These are phyloP conservation scores for Silurus meridionalis DNA, from an alignment of 2,113 vertebrate species.

Conservation along the genomic window DNA sequence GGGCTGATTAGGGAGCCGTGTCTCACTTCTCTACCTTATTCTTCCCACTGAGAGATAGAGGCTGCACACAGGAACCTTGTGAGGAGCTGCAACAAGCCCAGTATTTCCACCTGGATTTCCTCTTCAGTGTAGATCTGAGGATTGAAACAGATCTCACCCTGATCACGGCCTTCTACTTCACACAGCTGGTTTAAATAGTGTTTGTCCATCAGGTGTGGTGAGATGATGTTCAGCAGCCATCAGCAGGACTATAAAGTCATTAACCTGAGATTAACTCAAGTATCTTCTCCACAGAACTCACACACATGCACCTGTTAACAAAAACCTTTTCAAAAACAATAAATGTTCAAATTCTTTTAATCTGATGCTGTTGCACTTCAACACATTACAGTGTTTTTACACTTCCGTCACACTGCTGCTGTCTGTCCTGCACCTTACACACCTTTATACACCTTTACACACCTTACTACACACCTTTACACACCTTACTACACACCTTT, in stretches of 20 bases:
- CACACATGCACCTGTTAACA: no score
- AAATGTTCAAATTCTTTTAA: no score
- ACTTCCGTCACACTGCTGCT: no score
- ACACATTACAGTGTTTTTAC: no score
- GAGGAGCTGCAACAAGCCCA: background rate
- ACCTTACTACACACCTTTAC: no score
- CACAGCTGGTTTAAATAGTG: background rate
- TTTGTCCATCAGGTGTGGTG: background rate
- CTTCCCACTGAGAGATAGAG: background rate
- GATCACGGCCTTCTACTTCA: background rate
- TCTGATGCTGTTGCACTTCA: no score
- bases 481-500: no score
- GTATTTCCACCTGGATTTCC: background rate
- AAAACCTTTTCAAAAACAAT: no score
- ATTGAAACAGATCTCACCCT: background rate
- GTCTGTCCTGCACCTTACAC: no score
- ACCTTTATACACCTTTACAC: no score
- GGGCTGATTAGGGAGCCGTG: background rate
- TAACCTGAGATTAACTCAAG: background rate
- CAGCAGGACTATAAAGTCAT: background rate
- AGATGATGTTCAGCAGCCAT: background rate
- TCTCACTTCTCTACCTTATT: background rate
- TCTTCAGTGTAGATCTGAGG: background rate
- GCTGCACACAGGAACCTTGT: background rate
- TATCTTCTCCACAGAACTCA: no score